Evolutionary conservation across 2,888 invertebrate species (phyloP).

Genomic region (Sphaerophoria taeniata): DNA sequence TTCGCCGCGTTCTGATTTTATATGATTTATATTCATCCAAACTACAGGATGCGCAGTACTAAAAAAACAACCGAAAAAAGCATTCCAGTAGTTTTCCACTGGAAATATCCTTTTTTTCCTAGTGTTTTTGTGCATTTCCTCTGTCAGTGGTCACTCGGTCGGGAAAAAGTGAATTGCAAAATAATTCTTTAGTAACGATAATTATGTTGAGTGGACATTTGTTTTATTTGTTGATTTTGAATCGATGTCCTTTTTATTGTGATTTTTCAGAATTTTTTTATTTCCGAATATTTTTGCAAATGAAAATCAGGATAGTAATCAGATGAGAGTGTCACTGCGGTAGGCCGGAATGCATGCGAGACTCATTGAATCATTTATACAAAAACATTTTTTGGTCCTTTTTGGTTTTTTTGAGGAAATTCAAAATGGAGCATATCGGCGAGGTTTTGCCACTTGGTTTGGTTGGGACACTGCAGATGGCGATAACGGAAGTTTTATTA

Average conservation of each 20-base stretch:
- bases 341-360: constrained; percentile 39
- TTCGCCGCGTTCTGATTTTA: constrained; percentile 3
- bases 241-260: constrained; percentile 21
- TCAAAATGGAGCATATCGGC: constrained; percentile 6
- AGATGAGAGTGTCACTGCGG: constrained; percentile 62
- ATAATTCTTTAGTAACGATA: constrained; percentile 62
- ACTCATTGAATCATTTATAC: constrained; percentile 49
- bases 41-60: constrained; percentile 28
- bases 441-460: constrained; percentile 19
- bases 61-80: constrained; percentile 11
- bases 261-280: constrained; percentile 5
- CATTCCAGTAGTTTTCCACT: constrained; percentile 4
- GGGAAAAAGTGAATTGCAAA: constrained; percentile 54
- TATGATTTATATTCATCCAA: constrained; percentile 31
- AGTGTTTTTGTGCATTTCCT: not conserved
- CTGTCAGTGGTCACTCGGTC: not conserved
- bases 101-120: constrained; percentile 19
- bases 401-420: not conserved
- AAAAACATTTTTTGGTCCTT: constrained; percentile 1
- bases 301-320: constrained; percentile 59
- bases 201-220: constrained; percentile 70
- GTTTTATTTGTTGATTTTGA: constrained; percentile 51
- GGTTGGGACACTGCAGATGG: constrained; percentile 29
- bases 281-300: constrained; percentile 9
- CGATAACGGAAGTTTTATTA: constrained; percentile 51